Base-by-base conservation (phyloP, 2,888 invertebrate genomes). In the Eupeodes latifasciatus region DNA sequence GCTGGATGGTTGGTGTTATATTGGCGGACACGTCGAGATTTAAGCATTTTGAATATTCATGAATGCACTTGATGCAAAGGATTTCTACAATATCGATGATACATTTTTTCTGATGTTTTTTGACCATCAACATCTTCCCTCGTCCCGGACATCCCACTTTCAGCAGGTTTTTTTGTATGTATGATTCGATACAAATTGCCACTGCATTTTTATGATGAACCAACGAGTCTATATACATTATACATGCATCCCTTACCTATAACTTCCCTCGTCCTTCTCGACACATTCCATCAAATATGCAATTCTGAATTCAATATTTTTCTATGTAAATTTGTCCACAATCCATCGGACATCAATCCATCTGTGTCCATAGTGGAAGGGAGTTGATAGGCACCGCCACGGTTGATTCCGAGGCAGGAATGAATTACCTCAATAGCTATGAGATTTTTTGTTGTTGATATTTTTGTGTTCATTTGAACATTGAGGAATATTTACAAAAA, bases 21-120 rank as follows among this genome's bases (percentile, higher is more conserved):
- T 84, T 80, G 84, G 72, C 76, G 80, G 72, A 80, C 80, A 74
- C 84, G 87, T 77, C 47, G 80, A 84, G 87, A 87, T 87, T 87
- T 80, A 84, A 84, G 72, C 47, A 77, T 87, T 86, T 87, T 87
- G 87, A 87, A 87, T 87, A 87, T 87, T 87, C 87, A 87, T 87
- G 84, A 87, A 83, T 87, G 79, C 76, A 84, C 87, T 84, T 79
- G 53, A 80, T 87, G 84, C 72, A 62, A 87, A 77, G 84, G 80
- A 83, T 87, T 86, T 80, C 84, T 44, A 83, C 86, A 86, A 83
- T 87, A 76, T 87, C 86, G 83, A 77, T 80, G 80, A 87, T 87
- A 75, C 44, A 59, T 2, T 40, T 57, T 75, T 74, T 78, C 74
- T 77, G 77, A 57, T 51, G n/a, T 19, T 19, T 55, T 55, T 47